Base-by-base conservation (phyloP, 2,888 invertebrate genomes). In the Danaus chrysippus region DNA sequence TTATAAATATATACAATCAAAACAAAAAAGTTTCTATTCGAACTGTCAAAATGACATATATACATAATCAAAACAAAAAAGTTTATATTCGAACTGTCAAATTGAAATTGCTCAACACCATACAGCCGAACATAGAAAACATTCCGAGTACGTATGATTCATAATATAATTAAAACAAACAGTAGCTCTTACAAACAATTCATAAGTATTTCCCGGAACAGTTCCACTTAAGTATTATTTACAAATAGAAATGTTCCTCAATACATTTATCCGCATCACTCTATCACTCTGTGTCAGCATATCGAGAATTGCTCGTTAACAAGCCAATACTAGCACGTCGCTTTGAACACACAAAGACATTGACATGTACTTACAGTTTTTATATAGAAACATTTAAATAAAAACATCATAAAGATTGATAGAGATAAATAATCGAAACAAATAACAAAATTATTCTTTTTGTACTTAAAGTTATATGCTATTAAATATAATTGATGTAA, bases 261-360 rank as follows among this genome's bases (percentile, higher is more conserved):
- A 67, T 69, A 71, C 70, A 71, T 74, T 72, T 73, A 69, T 63
- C 56, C 61, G 64, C 62, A 62, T 61, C 68, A 67, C 89, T 89
- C 88, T 89, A 89, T 89, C 90, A 86, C 62, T 62, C 64, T 71
- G 73, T 83, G 88, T 86, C 89, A 83, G 82, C 85, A 88, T 88
- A 68, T 65, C 79, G 69, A 55, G 79, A 87, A 79, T 70, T 73
- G 73, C 86, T 84, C 83, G 79, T 85, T 89, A 89, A 88, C 84
- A 85, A 88, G 83, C 80, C 83, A 76, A 80, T 83, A 77, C 82
- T 78, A 78, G 70, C 63, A 72, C 77, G 79, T 79, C 81, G 77
- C 76, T 34, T 5, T 34, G 61, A 67, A 63, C 68, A 52, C 10
- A 23, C 59, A 61, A 57, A 46, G 60, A 62, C 56, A 56, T 62